Evolutionary conservation across 2,113 vertebrate species (phyloP).

Genomic region (Epinephelus fuscoguttatus): DNA sequence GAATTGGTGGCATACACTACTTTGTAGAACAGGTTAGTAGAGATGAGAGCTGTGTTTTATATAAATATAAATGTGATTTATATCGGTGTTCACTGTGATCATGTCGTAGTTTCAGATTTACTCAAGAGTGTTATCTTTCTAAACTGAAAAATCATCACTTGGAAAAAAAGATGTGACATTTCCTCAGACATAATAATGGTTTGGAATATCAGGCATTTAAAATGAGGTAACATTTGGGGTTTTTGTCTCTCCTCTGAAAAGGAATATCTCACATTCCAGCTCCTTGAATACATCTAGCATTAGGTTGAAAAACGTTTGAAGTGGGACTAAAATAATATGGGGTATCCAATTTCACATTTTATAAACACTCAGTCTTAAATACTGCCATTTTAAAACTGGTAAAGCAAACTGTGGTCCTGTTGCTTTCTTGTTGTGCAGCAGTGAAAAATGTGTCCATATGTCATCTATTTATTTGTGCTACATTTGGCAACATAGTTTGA

Average conservation of each 20-base stretch:
- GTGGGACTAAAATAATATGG: neutral
- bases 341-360: neutral
- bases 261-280: neutral
- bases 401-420: neutral
- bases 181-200: neutral
- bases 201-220: neutral
- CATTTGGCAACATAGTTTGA: neutral
- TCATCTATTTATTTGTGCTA: neutral
- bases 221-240: neutral
- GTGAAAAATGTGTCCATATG: neutral
- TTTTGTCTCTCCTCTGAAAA: neutral
- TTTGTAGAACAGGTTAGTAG: conserved; percentile 54
- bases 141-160: neutral
- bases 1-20: conserved; percentile 32
- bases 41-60: conserved; percentile 53
- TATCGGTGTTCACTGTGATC: conserved; percentile 83
- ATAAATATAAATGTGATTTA: conserved; percentile 61
- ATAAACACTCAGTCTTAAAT: neutral
- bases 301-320: neutral
- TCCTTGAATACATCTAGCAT: neutral
- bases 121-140: neutral
- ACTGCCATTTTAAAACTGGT: conserved; percentile 1
- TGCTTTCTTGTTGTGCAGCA: conserved; percentile 3
- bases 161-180: neutral
- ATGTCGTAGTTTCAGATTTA: conserved; percentile 57